These are phyloP conservation scores for Drosophila tani DNA, from an alignment of 1,140 invertebrate species.

Conservation along the genomic window DNA sequence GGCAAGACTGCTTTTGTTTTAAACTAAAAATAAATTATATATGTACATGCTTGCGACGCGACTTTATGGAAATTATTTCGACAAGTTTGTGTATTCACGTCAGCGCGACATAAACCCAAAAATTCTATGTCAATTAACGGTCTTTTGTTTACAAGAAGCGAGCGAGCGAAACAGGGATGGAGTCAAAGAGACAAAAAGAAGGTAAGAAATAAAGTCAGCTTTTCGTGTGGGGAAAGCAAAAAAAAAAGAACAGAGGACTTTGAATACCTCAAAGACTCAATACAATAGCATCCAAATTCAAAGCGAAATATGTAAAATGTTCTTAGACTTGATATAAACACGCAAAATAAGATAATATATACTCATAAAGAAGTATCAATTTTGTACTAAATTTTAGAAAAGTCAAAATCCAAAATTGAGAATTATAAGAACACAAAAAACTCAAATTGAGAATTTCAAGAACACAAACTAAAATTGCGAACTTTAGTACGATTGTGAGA, in stretches of 20 bases:
- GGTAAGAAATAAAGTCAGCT: slow-evolving; percentile 22
- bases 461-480: too few relatives aligned
- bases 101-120: slow-evolving; percentile 56
- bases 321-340: too few relatives aligned
- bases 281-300: slow-evolving; percentile 26
- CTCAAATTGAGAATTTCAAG: too few relatives aligned
- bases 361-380: too few relatives aligned
- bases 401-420: too few relatives aligned
- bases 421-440: too few relatives aligned
- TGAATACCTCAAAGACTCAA: slow-evolving; percentile 29
- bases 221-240: slow-evolving; percentile 6
- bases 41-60: slow-evolving; percentile 28
- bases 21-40: slow-evolving; percentile 55
- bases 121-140: slow-evolving; percentile 83
- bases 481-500: too few relatives aligned
- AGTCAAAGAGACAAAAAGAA: neutral
- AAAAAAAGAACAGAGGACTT: neutral
- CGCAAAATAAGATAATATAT: too few relatives aligned
- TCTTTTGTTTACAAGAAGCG: slow-evolving; percentile 73
- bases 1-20: slow-evolving; percentile 46
- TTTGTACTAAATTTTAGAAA: too few relatives aligned
- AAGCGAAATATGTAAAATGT: neutral
- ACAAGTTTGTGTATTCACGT: slow-evolving; percentile 33
- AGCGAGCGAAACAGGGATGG: neutral
- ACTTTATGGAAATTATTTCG: slow-evolving; percentile 73